phyloP scores from a whole-genome alignment of 2,888 invertebrate species.

The Polymixis flavicincta region DNA sequence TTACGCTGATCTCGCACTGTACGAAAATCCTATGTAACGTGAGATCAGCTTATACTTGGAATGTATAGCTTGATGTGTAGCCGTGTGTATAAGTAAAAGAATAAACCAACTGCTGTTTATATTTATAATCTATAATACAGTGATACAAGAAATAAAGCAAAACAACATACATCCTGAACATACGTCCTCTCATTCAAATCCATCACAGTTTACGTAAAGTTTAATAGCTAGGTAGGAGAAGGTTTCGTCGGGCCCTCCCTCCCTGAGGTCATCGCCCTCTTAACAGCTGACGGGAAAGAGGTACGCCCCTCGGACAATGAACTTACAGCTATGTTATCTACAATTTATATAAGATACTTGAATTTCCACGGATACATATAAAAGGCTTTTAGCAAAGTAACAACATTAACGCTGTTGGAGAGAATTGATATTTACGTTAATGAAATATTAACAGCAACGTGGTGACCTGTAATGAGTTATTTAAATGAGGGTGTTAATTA shows the following conservation, averaged over 20 bases:
- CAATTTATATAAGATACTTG: constrained; percentile 58
- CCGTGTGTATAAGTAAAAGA: not conserved
- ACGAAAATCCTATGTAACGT: no score
- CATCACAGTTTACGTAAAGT: constrained; percentile 59
- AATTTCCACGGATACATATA: constrained; percentile 43
- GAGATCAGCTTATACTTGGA: no score
- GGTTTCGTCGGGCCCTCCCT: constrained; percentile 62
- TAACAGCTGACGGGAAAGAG: constrained; percentile 84
- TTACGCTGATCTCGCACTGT: no score
- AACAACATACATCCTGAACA: constrained; percentile 23
- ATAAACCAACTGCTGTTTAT: not conserved
- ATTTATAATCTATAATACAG: not conserved
- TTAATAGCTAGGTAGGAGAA: constrained; percentile 56
- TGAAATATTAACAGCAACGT: constrained; percentile 17
- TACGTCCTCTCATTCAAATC: constrained; percentile 44
- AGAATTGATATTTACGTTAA: constrained; percentile 44
- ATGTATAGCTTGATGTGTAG: no score
- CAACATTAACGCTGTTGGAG: constrained; percentile 37
- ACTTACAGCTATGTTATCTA: constrained; percentile 68
- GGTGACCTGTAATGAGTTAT: constrained; percentile 41
- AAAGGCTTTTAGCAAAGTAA: constrained; percentile 58
- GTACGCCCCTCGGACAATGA: constrained; percentile 80
- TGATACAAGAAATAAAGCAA: constrained; percentile 29
- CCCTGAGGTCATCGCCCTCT: constrained; percentile 79
- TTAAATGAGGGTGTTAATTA: constrained; percentile 42